phyloP scores from a whole-genome alignment of 2,113 vertebrate genomes.

The Poicephalus gulielmi region DNA sequence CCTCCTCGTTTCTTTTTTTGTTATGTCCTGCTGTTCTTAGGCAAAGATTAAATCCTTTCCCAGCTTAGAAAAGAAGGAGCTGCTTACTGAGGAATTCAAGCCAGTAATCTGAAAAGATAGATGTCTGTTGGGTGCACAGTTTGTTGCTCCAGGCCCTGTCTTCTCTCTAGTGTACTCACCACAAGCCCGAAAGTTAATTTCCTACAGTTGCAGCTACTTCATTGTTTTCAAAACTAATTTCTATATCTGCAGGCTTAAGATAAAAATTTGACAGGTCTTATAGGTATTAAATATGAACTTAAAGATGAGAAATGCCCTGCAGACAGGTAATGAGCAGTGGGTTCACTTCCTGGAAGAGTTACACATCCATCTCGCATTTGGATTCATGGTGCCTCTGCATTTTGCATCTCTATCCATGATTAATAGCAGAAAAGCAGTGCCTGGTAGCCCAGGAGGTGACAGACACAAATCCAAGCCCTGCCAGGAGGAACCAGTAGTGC shows the following conservation, averaged over 20 bases:
- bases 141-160: background rate
- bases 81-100: background rate
- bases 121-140: background rate
- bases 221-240: background rate
- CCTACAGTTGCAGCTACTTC: background rate
- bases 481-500: background rate
- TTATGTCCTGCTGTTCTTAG: background rate
- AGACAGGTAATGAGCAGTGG: background rate
- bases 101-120: background rate
- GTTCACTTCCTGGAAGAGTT: background rate
- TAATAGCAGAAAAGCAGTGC: background rate
- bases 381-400: background rate
- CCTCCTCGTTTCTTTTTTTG: background rate
- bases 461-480: background rate
- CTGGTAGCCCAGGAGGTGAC: background rate
- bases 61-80: background rate
- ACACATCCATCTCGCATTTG: background rate
- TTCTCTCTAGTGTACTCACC: background rate
- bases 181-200: background rate
- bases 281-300: background rate
- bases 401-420: background rate
- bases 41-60: background rate
- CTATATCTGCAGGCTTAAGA: background rate
- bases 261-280: background rate
- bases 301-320: background rate